Conservation (phyloP, 1,140 invertebrate species). For the Drosophila biarmipes region DNA sequence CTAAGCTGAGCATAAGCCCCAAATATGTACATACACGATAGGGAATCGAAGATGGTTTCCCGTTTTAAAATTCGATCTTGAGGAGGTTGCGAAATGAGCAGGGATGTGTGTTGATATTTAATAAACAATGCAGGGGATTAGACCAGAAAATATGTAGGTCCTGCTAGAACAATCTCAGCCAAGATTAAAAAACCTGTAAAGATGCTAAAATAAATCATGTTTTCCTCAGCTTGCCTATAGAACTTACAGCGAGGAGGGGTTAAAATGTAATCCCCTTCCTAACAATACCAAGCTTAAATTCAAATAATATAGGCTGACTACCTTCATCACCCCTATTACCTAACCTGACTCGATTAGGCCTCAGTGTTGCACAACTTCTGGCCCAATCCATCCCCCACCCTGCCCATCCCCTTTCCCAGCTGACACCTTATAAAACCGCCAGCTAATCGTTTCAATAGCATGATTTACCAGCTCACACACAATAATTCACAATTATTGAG, state of each 20-base stretch:
- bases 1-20: slow-evolving; percentile 69
- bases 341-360: neutral
- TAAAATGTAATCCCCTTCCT: too few relatives aligned
- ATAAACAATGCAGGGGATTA: slow-evolving; percentile 11
- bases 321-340: too few relatives aligned
- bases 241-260: too few relatives aligned
- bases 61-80: neutral
- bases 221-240: too few relatives aligned
- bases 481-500: slow-evolving; percentile 82
- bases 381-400: neutral
- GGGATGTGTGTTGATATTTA: slow-evolving; percentile 2
- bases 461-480: slow-evolving; percentile 73
- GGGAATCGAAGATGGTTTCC: neutral
- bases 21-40: slow-evolving; percentile 57
- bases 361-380: slow-evolving; percentile 17
- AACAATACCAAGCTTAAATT: too few relatives aligned
- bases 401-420: neutral
- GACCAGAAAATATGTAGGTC: neutral
- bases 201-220: too few relatives aligned
- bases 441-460: slow-evolving; percentile 80
- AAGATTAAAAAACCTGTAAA: neutral
- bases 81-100: slow-evolving; percentile 27
- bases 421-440: slow-evolving; percentile 73
- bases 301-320: too few relatives aligned
- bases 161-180: neutral